Evolutionary conservation across 2,113 vertebrate species (phyloP).

Genomic region (Rostratula benghalensis): DNA sequence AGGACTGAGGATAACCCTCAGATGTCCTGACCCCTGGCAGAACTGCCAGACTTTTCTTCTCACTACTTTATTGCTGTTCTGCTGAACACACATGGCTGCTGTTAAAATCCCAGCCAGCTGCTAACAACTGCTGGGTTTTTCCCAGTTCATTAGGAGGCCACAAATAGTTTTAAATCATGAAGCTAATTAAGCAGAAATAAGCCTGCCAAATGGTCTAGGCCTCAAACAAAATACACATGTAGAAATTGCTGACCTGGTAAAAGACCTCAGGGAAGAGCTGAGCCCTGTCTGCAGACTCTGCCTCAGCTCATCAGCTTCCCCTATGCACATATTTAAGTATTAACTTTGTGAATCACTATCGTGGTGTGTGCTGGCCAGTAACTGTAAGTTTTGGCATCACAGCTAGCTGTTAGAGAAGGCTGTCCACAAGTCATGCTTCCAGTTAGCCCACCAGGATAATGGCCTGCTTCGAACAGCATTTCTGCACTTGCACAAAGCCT

Average conservation of each 20-base stretch:
- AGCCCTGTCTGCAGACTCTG: neutral
- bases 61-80: conserved; percentile 31
- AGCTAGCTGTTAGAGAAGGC: neutral
- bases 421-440: accelerated
- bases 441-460: neutral
- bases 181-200: conserved; percentile 57
- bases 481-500: neutral
- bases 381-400: neutral
- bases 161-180: conserved; percentile 53
- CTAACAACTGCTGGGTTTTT: conserved; percentile 38
- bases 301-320: neutral
- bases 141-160: conserved; percentile 47
- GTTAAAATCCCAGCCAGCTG: conserved; percentile 52
- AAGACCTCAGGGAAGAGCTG: neutral
- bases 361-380: neutral
- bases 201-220: neutral
- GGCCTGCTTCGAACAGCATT: neutral
- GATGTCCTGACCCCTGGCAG: neutral
- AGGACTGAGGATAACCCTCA: neutral
- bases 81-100: conserved; percentile 15
- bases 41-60: conserved; percentile 6
- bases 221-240: conserved; percentile 30
- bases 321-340: neutral
- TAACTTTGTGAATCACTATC: neutral
- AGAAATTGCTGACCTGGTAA: conserved; percentile 34